Evolutionary conservation across 2,888 invertebrate species (phyloP).

Genomic region (Cheilosia grossa): DNA sequence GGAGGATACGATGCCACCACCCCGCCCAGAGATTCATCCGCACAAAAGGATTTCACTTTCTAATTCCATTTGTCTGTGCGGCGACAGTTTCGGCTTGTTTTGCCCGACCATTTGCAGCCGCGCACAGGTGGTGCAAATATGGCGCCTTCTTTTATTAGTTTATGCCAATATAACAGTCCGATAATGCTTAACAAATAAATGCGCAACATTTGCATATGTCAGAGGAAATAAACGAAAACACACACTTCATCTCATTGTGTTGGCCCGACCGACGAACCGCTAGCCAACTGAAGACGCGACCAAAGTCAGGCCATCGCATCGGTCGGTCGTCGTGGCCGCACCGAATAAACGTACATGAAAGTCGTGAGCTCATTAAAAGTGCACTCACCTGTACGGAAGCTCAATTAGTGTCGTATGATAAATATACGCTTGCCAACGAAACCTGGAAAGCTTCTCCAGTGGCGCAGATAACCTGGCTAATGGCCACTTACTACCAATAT

Average conservation of each 20-base stretch:
- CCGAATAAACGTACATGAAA: constrained; percentile 60
- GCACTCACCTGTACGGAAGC: constrained; percentile 75
- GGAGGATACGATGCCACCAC: constrained; percentile 13
- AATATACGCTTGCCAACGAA: constrained; percentile 63
- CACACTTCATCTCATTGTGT: constrained; percentile 59
- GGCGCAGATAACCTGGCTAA: constrained; percentile 66
- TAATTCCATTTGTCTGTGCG: constrained; percentile 56
- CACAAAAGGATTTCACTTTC: constrained; percentile 74
- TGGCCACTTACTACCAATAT: constrained; percentile 71
- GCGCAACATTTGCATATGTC: constrained; percentile 73
- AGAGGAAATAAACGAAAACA: constrained; percentile 45
- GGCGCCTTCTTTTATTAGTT: constrained; percentile 74
- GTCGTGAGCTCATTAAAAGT: constrained; percentile 74
- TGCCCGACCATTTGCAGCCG: constrained; percentile 12
- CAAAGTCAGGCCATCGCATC: constrained; percentile 8
- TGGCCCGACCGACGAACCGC: background rate
- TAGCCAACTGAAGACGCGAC: constrained; percentile 61
- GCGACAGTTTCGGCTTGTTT: constrained; percentile 15
- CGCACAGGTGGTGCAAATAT: constrained; percentile 67
- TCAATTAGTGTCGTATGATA: constrained; percentile 75
- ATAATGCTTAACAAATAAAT: constrained; percentile 73
- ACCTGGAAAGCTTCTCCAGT: constrained; percentile 62
- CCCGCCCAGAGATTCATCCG: constrained; percentile 23
- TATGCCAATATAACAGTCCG: constrained; percentile 71
- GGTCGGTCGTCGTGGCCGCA: constrained; percentile 35